These are phyloP conservation scores for Mactromeris polynyma DNA, from an alignment of 2,888 invertebrate species.

Conservation along the genomic window DNA sequence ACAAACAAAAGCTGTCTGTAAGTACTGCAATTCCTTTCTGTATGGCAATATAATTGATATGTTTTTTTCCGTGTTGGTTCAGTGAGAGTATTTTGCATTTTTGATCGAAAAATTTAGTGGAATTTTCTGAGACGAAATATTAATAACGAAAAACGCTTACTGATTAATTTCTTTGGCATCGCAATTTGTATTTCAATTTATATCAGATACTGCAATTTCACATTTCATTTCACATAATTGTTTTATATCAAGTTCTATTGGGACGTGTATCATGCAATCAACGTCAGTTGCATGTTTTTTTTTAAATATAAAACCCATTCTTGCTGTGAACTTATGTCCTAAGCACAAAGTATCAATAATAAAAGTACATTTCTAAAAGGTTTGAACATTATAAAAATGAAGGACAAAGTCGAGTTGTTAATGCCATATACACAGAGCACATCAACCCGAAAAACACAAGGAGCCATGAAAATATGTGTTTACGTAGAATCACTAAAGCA, in stretches of 20 bases:
- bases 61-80: background rate
- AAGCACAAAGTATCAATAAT: too few species aligned
- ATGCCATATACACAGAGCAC: too few species aligned
- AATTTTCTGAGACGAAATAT: background rate
- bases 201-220: background rate
- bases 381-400: too few species aligned
- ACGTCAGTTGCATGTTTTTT: background rate
- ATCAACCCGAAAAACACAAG: too few species aligned
- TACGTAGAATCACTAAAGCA: too few species aligned
- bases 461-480: too few species aligned
- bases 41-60: background rate
- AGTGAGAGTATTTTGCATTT: background rate
- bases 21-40: too few species aligned
- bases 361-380: too few species aligned
- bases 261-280: background rate
- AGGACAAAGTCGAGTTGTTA: too few species aligned
- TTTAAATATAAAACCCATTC: too few species aligned
- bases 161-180: background rate
- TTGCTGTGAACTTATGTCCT: too few species aligned
- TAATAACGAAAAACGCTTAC: background rate
- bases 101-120: background rate
- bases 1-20: too few species aligned
- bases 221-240: constrained; percentile 1
- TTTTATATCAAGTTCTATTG: background rate
- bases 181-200: background rate